Evolutionary conservation across 2,797 vertebrate genomes (phyloP).

Genomic region (Fratercula arctica): DNA sequence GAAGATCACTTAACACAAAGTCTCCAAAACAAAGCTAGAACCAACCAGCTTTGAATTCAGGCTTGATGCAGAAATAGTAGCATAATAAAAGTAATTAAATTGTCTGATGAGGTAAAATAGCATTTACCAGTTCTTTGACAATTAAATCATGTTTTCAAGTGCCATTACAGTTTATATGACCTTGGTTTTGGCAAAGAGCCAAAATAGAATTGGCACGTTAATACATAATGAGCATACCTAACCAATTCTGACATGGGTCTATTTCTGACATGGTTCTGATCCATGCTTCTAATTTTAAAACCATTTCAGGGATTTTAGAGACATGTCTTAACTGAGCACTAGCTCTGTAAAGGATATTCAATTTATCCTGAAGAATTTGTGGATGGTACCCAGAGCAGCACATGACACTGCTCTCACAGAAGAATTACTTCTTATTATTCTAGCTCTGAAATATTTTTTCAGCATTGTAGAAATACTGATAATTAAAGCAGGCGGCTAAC

Average conservation of each 20-base stretch:
- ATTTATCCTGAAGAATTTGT: neutral
- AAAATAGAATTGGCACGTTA: neutral
- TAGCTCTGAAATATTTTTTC: neutral
- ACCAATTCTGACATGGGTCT: neutral
- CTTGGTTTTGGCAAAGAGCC: neutral
- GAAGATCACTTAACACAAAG: neutral
- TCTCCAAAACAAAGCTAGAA: neutral
- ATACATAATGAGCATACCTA: constrained; percentile 2
- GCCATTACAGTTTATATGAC: neutral
- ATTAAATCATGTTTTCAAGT: neutral
- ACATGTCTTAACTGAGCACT: neutral
- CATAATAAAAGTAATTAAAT: neutral
- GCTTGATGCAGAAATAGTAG: neutral
- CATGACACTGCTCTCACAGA: neutral
- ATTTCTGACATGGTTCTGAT: constrained; percentile 40
- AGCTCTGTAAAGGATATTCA: neutral
- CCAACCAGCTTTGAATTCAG: neutral
- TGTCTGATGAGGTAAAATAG: neutral
- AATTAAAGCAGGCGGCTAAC: neutral
- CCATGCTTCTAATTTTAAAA: constrained; percentile 38
- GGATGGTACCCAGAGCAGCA: neutral
- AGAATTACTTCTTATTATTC: neutral
- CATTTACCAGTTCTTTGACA: neutral
- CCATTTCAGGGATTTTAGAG: constrained; percentile 3
- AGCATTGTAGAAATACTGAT: neutral